phyloP scores from a whole-genome alignment of 2,113 vertebrate genomes.

The Perognathus longimembris region DNA sequence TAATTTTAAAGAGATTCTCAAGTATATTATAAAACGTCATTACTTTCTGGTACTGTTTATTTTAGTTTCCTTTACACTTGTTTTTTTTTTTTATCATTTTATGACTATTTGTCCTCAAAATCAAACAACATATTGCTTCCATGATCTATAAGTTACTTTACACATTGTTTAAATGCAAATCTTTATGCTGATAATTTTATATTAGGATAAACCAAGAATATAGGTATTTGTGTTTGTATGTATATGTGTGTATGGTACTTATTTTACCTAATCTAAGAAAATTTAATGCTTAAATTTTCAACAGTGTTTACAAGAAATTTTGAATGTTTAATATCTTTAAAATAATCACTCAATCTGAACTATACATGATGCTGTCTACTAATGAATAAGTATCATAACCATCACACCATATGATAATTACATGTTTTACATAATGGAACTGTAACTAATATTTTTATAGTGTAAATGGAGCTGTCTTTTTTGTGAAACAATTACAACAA shows the following conservation, averaged over 20 bases:
- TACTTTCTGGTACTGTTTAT: not conserved
- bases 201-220: not conserved
- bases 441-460: not conserved
- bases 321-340: not conserved
- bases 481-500: not conserved
- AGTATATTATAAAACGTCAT: conserved; percentile 1
- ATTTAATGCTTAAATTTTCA: not conserved
- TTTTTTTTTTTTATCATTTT: conserved; percentile 56
- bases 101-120: not conserved
- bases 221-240: not conserved
- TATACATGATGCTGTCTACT: not conserved
- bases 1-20: conserved; percentile 8
- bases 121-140: not conserved
- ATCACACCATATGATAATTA: not conserved
- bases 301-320: not conserved
- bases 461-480: not conserved
- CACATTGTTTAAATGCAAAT: conserved; percentile 1
- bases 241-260: not conserved
- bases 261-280: conserved; percentile 23
- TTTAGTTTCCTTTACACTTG: conserved; percentile 26
- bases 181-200: not conserved
- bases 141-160: not conserved
- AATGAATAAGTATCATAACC: not conserved
- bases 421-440: not conserved
- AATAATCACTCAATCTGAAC: not conserved